Evolutionary conservation across 2,113 vertebrate genomes (phyloP).

Genomic region (Lonchura striata): DNA sequence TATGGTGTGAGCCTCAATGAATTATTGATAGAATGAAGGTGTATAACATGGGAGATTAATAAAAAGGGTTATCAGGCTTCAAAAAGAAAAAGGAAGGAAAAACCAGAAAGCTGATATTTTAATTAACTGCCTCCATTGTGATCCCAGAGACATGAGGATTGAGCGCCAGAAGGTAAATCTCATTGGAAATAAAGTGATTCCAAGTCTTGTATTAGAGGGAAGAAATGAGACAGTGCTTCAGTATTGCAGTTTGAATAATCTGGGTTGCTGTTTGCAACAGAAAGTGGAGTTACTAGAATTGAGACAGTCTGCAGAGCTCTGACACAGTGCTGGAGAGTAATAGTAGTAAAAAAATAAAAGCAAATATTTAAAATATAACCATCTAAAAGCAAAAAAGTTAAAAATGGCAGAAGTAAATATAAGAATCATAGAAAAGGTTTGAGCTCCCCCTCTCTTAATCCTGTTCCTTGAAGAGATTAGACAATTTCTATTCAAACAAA

Average conservation of each 20-base stretch:
- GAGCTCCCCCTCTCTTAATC: background rate
- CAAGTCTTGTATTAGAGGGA: background rate
- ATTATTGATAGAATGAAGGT: slow-evolving; percentile 24
- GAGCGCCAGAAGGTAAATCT: slow-evolving; percentile 54
- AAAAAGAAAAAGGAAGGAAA: background rate
- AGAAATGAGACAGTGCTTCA: background rate
- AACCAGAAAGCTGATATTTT: slow-evolving; percentile 35
- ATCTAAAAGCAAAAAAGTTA: background rate
- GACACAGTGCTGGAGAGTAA: background rate
- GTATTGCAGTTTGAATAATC: background rate
- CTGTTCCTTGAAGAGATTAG: background rate
- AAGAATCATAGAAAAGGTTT: background rate
- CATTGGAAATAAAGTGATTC: slow-evolving; percentile 30
- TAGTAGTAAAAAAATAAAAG: background rate
- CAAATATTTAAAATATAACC: background rate
- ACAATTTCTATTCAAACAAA: background rate
- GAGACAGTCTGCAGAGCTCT: background rate
- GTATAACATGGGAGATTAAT: slow-evolving; percentile 10
- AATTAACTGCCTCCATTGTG: slow-evolving; percentile 45
- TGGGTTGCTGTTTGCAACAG: background rate
- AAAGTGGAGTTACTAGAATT: background rate
- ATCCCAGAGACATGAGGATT: background rate
- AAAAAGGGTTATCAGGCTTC: background rate
- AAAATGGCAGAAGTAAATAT: background rate
- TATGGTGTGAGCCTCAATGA: background rate